These are phyloP conservation scores for Oscheius sp. DNA, from an alignment of 2,888 invertebrate genomes.

Conservation along the genomic window DNA sequence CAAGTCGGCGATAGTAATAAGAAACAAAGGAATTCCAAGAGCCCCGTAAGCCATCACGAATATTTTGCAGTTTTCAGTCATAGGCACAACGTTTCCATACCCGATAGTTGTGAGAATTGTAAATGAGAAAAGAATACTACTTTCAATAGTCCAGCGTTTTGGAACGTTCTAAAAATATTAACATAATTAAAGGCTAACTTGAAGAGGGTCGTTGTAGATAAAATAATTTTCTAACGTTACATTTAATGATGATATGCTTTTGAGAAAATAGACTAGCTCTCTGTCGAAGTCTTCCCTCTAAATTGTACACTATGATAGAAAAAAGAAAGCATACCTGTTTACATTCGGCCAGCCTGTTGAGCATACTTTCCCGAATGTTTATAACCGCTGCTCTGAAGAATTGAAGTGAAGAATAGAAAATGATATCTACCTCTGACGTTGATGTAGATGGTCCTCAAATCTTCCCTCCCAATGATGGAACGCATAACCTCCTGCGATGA, in stretches of 20 bases:
- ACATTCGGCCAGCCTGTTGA: constrained; percentile 45
- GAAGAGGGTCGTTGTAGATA: constrained; percentile 52
- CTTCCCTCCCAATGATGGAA: constrained; percentile 65
- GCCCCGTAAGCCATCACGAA: constrained; percentile 68
- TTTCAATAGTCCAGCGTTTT: constrained; percentile 63
- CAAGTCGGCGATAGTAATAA: constrained; percentile 67
- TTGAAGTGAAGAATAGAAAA: too few relatives aligned
- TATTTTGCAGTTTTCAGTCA: constrained; percentile 60
- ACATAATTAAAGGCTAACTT: constrained; percentile 19
- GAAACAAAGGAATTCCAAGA: constrained; percentile 66
- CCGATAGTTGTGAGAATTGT: constrained; percentile 69
- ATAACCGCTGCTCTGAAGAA: constrained; percentile 40
- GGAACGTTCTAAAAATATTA: constrained; percentile 45
- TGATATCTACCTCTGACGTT: constrained; percentile 49
- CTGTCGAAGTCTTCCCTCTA: constrained; percentile 56
- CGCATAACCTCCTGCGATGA: constrained; percentile 60
- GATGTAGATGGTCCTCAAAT: constrained; percentile 55
- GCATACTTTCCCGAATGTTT: constrained; percentile 48
- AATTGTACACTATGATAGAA: constrained; percentile 17
- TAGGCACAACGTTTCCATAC: constrained; percentile 67
- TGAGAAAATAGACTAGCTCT: constrained; percentile 52
- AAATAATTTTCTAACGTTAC: constrained; percentile 64
- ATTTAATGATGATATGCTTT: constrained; percentile 59
- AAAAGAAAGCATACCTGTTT: constrained; percentile 40
- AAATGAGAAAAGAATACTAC: constrained; percentile 65